Evolutionary conservation across 2,113 vertebrate genomes (phyloP), one percentile per base, ranked within the genome.

Genomic region (Deroptyus accipitrinus): DNA sequence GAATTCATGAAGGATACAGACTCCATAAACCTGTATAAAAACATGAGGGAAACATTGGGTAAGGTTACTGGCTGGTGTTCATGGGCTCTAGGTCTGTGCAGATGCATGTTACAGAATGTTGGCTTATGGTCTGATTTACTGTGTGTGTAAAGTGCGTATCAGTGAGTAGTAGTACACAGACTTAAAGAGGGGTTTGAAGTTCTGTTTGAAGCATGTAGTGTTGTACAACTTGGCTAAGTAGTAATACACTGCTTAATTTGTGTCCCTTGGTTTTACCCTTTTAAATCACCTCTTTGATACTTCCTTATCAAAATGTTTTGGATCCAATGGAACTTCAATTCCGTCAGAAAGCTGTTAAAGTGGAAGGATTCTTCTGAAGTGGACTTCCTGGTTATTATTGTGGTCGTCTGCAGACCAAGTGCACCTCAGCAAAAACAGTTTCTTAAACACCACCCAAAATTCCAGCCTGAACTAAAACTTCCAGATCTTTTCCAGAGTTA

Each of bases 1-100:
- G 99, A 99, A 97, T 99, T 99, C 97, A 99, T 99, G 99, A 99
- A 99, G 98, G 99, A 99, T 96, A 99, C 99, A 1, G 99, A 99
- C 96, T 99, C 99, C 80, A 99, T 99, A 96, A 99, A 99, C 97
- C 98, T 99, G 42, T 99, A 99, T 97, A 99, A 99, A 97, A 99
- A 99, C 84, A 99, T 99, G 99, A 99, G 99, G 95, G 99, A 99
- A 98, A 99, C 99, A 1, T 97, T 99, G 68, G 99, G 99, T 99
- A 98, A 98, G 98, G 85, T 48, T 70, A 46, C n/a, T 48, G 48
- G 24, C 61, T 66, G 74, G 28, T n/a, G 2, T 22, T n/a, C 9
- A 3, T 72, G 39, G 46, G n/a, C 63, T 84, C 10, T 54, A 30
- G 30, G 17, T 13, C 41, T 41, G 39, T 52, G 48, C 27, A 67